Evolutionary conservation across 2,888 invertebrate genomes (phyloP).

Genomic region (Leistus spinibarbis): DNA sequence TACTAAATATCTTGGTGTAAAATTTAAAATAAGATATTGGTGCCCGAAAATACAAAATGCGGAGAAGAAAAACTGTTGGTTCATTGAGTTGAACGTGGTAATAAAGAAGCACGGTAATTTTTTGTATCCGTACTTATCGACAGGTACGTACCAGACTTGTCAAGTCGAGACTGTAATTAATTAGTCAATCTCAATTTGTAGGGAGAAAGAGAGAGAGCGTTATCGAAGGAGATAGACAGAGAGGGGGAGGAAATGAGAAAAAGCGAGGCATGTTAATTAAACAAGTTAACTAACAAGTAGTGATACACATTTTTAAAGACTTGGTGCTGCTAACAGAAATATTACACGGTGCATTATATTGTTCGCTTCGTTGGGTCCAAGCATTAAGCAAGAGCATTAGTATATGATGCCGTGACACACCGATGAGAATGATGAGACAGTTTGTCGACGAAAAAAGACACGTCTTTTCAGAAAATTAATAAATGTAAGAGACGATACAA

Average conservation of each 20-base stretch:
- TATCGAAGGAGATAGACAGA: too few relatives aligned
- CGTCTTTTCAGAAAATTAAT: slow-evolving; percentile 34
- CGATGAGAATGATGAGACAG: neutral
- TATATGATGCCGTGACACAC: neutral
- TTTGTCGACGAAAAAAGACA: slow-evolving; percentile 20
- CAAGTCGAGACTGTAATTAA: slow-evolving; percentile 44
- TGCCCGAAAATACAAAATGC: too few relatives aligned
- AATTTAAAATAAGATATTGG: too few relatives aligned
- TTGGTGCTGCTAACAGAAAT: slow-evolving; percentile 4
- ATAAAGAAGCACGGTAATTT: too few relatives aligned
- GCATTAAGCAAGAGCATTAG: neutral
- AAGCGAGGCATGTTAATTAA: slow-evolving; percentile 6
- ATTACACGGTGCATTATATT: slow-evolving; percentile 5
- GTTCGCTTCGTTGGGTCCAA: slow-evolving; percentile 17
- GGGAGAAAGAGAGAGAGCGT: too few relatives aligned
- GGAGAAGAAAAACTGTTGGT: too few relatives aligned
- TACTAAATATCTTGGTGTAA: too few relatives aligned
- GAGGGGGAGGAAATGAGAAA: too few relatives aligned
- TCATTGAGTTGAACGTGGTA: too few relatives aligned
- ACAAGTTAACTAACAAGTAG: slow-evolving; percentile 20
- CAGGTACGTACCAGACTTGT: neutral
- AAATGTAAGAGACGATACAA: slow-evolving; percentile 33
- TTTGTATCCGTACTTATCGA: too few relatives aligned
- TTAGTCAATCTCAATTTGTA: slow-evolving; percentile 52
- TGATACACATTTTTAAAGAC: slow-evolving; percentile 15